These are phyloP conservation scores for Acanthisitta chloris DNA, from an alignment of 2,113 vertebrate genomes.

Conservation along the genomic window DNA sequence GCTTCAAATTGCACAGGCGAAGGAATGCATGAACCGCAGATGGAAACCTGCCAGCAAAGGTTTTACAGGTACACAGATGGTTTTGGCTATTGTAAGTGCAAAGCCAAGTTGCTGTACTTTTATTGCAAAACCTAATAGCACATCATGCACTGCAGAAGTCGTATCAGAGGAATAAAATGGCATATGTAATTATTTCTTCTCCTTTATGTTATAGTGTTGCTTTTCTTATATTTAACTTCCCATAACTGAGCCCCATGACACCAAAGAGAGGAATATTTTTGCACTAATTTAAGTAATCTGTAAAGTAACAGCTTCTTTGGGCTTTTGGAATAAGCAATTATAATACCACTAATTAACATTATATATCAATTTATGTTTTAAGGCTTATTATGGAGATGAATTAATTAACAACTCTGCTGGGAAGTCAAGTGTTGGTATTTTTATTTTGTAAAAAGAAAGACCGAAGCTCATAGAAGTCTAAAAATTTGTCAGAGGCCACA, in stretches of 20 bases:
- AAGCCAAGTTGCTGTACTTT: conserved; percentile 23
- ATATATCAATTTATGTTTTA: not conserved
- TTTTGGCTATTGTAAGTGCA: conserved; percentile 47
- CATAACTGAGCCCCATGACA: not conserved
- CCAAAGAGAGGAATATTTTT: not conserved
- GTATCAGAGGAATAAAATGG: not conserved
- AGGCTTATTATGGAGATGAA: not conserved
- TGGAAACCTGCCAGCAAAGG: conserved; percentile 54
- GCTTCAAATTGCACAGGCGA: conserved; percentile 61
- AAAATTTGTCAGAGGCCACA: not conserved
- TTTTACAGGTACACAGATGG: conserved; percentile 33
- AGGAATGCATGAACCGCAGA: conserved; percentile 59
- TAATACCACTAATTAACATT: not conserved
- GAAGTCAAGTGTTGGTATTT: not conserved
- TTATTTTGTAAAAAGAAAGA: not conserved
- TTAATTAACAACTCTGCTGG: not conserved
- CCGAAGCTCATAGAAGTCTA: not conserved
- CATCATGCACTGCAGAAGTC: not conserved
- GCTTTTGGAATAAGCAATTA: not conserved
- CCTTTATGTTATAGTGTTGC: not conserved
- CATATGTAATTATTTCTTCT: not conserved
- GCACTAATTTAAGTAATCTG: not conserved
- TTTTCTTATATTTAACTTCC: not conserved
- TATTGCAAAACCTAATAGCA: conserved; percentile 18
- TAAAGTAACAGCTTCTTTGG: not conserved